These are phyloP conservation scores for Phenganax subtilis DNA, from an alignment of 92 coral and sea anemone species.

Conservation along the genomic window DNA sequence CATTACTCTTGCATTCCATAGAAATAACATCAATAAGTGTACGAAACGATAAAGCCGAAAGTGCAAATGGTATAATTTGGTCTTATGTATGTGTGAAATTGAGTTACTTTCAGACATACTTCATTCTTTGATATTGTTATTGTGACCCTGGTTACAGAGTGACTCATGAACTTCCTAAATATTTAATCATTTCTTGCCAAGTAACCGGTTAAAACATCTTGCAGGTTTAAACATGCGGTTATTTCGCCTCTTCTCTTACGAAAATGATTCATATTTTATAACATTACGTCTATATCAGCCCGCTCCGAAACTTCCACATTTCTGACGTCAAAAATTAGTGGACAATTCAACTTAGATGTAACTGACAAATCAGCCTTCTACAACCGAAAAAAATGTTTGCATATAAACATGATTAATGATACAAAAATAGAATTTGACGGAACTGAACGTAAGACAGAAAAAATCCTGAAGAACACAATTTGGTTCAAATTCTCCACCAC, in stretches of 20 bases:
- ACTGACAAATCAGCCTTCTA: too few species aligned
- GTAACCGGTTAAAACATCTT: conserved; percentile 3
- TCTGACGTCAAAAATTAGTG: not conserved
- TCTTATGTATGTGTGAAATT: not conserved
- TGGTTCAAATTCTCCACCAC: too few species aligned
- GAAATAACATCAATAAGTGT: too few species aligned
- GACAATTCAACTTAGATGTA: not conserved
- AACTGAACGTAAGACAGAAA: not conserved
- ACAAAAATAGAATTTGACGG: not conserved
- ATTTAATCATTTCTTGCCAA: conserved; percentile 26
- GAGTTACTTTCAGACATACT: not conserved
- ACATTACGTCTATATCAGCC: not conserved
- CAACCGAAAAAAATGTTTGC: not conserved
- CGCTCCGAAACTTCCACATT: not conserved
- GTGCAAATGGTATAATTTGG: too few species aligned
- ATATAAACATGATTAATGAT: not conserved
- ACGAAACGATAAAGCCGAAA: too few species aligned
- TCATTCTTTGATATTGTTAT: not conserved
- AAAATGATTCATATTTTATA: conserved; percentile 16
- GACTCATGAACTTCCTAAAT: conserved; percentile 21
- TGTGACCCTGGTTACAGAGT: conserved; percentile 26
- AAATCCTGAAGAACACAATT: not conserved
- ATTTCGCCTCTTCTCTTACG: not conserved
- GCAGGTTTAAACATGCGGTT: conserved; percentile 26
- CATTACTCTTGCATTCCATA: too few species aligned